Base-by-base conservation (phyloP, 2,113 vertebrate species). In the Tetrao urogallus region DNA sequence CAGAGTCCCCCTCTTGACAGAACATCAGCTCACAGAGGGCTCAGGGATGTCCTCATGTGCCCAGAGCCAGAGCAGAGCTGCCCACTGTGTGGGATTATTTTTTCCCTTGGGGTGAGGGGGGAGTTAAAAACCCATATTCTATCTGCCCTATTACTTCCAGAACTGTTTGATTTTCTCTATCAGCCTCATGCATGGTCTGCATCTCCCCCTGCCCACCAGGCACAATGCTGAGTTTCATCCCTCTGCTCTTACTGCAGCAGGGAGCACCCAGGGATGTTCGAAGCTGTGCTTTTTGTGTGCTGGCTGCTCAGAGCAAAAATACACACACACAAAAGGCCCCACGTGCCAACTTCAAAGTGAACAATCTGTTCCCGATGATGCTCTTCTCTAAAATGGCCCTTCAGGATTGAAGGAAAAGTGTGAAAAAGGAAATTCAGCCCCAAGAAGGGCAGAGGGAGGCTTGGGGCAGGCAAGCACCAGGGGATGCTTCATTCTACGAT, bases 151-250 rank as follows among this genome's bases (percentile, higher is more conserved):
- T 75, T 90, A 73, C 86, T 94, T 77, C 66, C 38, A 69, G 22
- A 61, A 57, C 86, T 90, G 91, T 97, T 97, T 97, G 92, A 67
- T 91, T 77, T 54, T 87, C 81, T 95, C 97, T 97, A 89, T 96
- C 97, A 94, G 61, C 14, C 85, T 61, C 76, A 81, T n/a, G 72
- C 47, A 45, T 45, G 13, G 95, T 97, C 97, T 95, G 95, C 80
- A 27, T 86, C 83, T 89, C 43, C 52, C 50, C n/a, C 42, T 43
- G 38, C 17, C 52, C 30, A 65, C 90, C 91, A 60, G 91, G 90
- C 88, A 92, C 88, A 93, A 80, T 95, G 86, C 57, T n/a, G 14
- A 65, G 34, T 54, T 88, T 95, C 96, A 90, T 24, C 57, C 63
- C 27, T 14, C 63, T 38, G 54, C 24, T 14, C 63, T 7, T 27